A percentile compares a stretch with the other conserved stretches of the same genome.
These are phyloP conservation scores for Psylliodes chrysocephalus DNA, from an alignment of 2,888 invertebrate species.

Conservation along the genomic window DNA sequence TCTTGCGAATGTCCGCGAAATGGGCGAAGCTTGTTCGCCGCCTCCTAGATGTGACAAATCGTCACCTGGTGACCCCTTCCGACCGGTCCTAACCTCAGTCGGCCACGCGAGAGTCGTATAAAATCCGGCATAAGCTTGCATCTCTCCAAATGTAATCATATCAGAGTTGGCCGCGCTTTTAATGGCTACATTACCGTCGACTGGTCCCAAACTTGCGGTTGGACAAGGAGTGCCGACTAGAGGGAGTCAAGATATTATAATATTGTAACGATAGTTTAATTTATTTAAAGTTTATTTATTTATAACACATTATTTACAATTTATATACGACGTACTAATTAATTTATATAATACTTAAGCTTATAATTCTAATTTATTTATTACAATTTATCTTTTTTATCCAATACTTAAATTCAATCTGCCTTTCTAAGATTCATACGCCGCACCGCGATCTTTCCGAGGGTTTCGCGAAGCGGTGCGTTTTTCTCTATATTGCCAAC, in stretches of 20 bases:
- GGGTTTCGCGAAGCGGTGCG: too few species aligned
- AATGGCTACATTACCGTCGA: conserved; percentile 61
- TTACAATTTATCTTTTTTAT: too few species aligned
- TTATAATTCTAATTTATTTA: too few species aligned
- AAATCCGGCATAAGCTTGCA: conserved; percentile 53
- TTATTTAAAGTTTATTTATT: too few species aligned
- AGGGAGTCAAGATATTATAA: conserved; percentile 9
- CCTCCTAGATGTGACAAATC: conserved; percentile 63
- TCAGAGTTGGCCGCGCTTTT: conserved; percentile 53
- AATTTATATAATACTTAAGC: too few species aligned
- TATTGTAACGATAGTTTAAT: too few species aligned
- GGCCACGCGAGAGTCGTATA: conserved; percentile 61
- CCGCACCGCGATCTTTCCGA: too few species aligned
- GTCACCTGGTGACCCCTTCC: conserved; percentile 65
- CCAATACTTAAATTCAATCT: too few species aligned
- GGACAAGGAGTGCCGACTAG: conserved; percentile 16
- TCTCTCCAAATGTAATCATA: conserved; percentile 58
- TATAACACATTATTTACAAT: too few species aligned
- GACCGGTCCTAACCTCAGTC: conserved; percentile 59
- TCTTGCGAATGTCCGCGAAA: conserved; percentile 59
- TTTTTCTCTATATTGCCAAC: too few species aligned
- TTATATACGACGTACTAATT: too few species aligned
- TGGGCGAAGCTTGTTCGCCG: conserved; percentile 63
- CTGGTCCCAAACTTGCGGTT: conserved; percentile 52
- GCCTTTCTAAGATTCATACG: too few species aligned